phyloP scores from a whole-genome alignment of 1,140 invertebrate species.

The Danaus melanippus region DNA sequence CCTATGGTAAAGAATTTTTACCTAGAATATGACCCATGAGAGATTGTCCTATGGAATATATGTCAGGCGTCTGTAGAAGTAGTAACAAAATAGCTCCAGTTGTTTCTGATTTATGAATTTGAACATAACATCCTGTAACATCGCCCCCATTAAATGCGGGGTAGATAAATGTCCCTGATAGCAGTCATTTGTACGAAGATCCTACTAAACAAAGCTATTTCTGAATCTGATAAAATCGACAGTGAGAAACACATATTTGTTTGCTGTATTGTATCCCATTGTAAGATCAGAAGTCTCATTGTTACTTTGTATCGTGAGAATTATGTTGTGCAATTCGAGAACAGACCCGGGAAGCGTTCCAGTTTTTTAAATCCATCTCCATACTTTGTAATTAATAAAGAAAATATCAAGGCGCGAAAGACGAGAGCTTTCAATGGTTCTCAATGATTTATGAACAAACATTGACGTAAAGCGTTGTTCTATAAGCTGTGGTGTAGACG shows the following conservation, averaged over 20 bases:
- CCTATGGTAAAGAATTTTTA: too few species aligned
- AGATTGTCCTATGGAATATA: too few species aligned
- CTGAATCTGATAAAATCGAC: conserved; percentile 30
- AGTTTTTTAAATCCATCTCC: conserved; percentile 9
- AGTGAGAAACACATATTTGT: conserved; percentile 27
- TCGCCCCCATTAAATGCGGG: conserved; percentile 8
- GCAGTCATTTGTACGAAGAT: conserved; percentile 29
- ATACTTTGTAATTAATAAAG: too few species aligned
- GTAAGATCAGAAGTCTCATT: conserved; percentile 20
- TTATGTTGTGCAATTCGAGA: conserved; percentile 30
- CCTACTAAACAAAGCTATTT: conserved; percentile 27
- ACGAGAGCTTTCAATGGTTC: conserved; percentile 1
- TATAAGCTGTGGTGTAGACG: too few species aligned
- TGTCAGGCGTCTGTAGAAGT: too few species aligned
- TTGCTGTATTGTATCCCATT: conserved; percentile 30
- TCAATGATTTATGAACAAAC: not conserved
- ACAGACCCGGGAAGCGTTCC: conserved; percentile 26
- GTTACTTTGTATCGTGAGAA: conserved; percentile 28
- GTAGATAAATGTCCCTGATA: conserved; percentile 16
- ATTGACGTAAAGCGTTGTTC: not conserved
- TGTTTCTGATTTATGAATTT: too few species aligned
- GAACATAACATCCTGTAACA: too few species aligned
- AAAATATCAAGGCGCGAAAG: too few species aligned
- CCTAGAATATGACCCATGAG: too few species aligned
- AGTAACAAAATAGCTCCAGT: too few species aligned